Conservation (phyloP, 2,797 vertebrate species). For the Sebastes hubbsi region DNA sequence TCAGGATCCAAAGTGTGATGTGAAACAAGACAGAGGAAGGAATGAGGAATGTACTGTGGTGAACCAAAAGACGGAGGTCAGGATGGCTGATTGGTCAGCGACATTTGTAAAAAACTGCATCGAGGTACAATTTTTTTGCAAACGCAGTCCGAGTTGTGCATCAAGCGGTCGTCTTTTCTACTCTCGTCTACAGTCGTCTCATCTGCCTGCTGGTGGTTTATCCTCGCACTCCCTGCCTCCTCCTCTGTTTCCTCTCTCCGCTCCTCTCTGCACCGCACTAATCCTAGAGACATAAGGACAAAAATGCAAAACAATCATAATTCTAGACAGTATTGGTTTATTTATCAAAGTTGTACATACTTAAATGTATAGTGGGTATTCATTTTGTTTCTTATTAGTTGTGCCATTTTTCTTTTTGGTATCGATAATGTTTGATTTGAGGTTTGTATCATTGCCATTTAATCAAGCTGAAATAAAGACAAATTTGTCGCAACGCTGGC, state of each 20-base stretch:
- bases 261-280: constrained; percentile 49
- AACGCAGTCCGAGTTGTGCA: background rate
- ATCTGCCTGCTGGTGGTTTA: constrained; percentile 36
- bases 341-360: constrained; percentile 97
- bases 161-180: constrained; percentile 14
- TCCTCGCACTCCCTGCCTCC: background rate
- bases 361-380: constrained; percentile 88
- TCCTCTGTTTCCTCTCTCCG: constrained; percentile 19
- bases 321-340: constrained; percentile 89
- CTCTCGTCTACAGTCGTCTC: constrained; percentile 2
- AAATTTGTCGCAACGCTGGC: constrained; percentile 32
- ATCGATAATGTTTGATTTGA: constrained; percentile 67
- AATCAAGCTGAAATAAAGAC: constrained; percentile 78
- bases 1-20: constrained; percentile 49
- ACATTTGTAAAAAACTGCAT: constrained; percentile 11
- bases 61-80: constrained; percentile 18
- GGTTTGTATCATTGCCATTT: constrained; percentile 73
- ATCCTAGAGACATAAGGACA: constrained; percentile 53
- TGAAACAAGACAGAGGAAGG: constrained; percentile 44
- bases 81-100: constrained; percentile 6
- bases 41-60: constrained; percentile 41
- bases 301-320: constrained; percentile 65
- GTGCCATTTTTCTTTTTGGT: constrained; percentile 62
- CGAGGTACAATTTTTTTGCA: constrained; percentile 21
- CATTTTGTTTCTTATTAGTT: constrained; percentile 82